phyloP scores from a whole-genome alignment of 2,888 invertebrate species.

The Melinaea marsaeus region DNA sequence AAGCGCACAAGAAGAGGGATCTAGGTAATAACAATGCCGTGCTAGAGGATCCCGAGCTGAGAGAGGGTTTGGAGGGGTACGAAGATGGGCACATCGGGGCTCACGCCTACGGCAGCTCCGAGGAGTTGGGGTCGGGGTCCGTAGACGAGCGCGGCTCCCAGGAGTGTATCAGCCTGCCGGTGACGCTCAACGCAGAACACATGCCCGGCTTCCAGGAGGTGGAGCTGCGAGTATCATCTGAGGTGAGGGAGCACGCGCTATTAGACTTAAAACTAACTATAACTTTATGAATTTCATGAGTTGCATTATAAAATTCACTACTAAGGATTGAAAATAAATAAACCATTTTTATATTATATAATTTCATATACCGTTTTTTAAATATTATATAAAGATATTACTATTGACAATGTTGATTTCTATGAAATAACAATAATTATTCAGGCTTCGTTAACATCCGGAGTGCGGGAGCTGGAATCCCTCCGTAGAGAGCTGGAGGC shows the following conservation, averaged over 20 bases:
- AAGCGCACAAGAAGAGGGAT: conserved; percentile 68
- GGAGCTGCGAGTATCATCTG: conserved; percentile 67
- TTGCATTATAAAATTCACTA: too few species aligned
- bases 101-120: conserved; percentile 68
- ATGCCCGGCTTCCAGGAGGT: conserved; percentile 74
- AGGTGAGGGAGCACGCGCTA: conserved; percentile 47
- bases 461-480: conserved; percentile 81
- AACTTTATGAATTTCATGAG: too few species aligned
- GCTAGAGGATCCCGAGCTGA: conserved; percentile 69
- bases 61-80: conserved; percentile 56
- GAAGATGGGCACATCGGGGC: conserved; percentile 58
- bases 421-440: too few species aligned
- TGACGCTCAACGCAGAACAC: conserved; percentile 68
- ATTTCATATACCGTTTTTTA: too few species aligned
- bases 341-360: too few species aligned
- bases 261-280: too few species aligned
- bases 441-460: conserved; percentile 61
- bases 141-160: conserved; percentile 68
- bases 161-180: conserved; percentile 72
- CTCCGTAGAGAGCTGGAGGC: conserved; percentile 80
- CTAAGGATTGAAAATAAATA: too few species aligned
- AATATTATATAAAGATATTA: too few species aligned
- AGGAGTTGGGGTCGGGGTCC: conserved; percentile 60
- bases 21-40: conserved; percentile 72
- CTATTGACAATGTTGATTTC: conserved; percentile 7